Conservation (phyloP, 2,113 vertebrate species). For the Mixornis gularis region DNA sequence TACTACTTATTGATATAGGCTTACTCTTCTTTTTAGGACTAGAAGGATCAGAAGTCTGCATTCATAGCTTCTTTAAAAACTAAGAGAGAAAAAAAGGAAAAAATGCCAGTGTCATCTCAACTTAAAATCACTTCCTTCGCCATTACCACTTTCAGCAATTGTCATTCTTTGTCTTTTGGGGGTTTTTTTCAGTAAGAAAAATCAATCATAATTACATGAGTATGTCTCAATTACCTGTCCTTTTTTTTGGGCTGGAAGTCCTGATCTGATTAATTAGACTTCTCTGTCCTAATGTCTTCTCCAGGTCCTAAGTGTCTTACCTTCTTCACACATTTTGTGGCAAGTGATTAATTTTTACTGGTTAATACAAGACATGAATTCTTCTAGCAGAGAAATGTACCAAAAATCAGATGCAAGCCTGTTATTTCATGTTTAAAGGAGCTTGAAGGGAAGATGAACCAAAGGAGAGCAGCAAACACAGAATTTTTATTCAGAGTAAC, state of each 20-base stretch:
- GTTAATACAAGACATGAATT: neutral
- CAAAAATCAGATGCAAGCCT: neutral
- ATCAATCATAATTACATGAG: slow-evolving; percentile 21
- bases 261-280: neutral
- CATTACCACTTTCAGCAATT: neutral
- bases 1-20: neutral
- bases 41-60: neutral
- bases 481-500: neutral
- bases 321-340: neutral
- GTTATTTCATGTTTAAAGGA: neutral
- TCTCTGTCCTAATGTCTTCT: neutral
- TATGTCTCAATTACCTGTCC: neutral
- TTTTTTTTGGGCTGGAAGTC: neutral
- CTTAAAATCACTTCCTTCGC: neutral
- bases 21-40: neutral
- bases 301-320: neutral
- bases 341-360: neutral
- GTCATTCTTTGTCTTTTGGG: neutral
- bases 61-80: neutral
- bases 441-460: neutral
- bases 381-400: neutral
- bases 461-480: neutral
- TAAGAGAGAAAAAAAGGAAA: neutral
- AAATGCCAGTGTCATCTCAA: neutral
- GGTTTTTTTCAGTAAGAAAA: neutral